Evolutionary conservation across 1,140 invertebrate species (phyloP), one percentile per base, ranked within the genome.

Genomic region (Bacillus rossius): DNA sequence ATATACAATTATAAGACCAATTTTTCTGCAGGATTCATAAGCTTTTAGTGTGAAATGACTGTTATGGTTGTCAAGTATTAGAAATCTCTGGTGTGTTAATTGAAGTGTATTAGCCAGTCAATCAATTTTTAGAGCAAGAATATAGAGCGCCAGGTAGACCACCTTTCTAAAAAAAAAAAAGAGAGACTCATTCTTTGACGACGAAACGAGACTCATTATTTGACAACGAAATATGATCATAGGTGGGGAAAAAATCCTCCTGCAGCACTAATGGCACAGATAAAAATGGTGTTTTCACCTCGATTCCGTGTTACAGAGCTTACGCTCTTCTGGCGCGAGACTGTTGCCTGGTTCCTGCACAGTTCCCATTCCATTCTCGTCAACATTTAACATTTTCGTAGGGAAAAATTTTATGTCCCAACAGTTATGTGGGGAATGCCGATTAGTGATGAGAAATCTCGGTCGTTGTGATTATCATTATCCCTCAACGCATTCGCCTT

Each of bases 161-260:
- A 66, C 59, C 61, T n/a, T 64, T 67, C 57, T 66, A 58, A 52
- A 73, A 63, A 17, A 56, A 19, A 50, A n/a, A n/a, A n/a, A n/a
- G n/a, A n/a, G n/a, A 45, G 38, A 37, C 41, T 51, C 52, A 67
- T 64, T 57, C 62, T 58, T 59, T 57, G 61, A 41, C 70, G 41
- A 48, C 65, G n/a, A n/a, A n/a, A n/a, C n/a, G n/a, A n/a, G n/a
- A n/a, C n/a, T n/a, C n/a, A n/a, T n/a, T n/a, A n/a, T n/a, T n/a
- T n/a, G n/a, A n/a, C n/a, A n/a, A n/a, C n/a, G 65, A 59, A 66
- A 74, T 43, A 74, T 74, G 67, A 77, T 70, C 67, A 74, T 68
- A 7, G 29, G 29, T 10, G 29, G n/a, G n/a, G 29, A 34, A 34
- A 7, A 10, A 34, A 34, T 7, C 29, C 10, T 4, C 71, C 70